These are phyloP conservation scores for Dexiosoma caninum DNA, from an alignment of 2,888 invertebrate species.

Conservation along the genomic window DNA sequence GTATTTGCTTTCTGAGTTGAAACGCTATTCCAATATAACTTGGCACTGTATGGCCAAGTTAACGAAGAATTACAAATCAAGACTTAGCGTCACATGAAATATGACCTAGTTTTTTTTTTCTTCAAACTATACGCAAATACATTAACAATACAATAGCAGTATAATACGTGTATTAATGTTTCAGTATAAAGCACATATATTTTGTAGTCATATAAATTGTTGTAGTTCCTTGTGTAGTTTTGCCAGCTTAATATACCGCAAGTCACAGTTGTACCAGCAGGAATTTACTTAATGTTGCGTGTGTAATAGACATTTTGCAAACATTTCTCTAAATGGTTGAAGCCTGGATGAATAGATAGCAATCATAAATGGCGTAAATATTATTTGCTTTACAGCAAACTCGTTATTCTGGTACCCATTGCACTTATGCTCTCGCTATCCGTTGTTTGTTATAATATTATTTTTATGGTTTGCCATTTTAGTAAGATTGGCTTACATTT, in stretches of 20 bases:
- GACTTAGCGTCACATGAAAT: neutral
- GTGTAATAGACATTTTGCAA: slow-evolving; percentile 54
- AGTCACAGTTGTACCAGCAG: neutral
- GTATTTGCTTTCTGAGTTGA: neutral
- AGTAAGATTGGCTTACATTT: slow-evolving; percentile 2
- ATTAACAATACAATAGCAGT: neutral
- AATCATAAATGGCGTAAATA: slow-evolving; percentile 46
- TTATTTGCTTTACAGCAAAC: neutral
- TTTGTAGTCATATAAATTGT: neutral
- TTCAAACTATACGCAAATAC: no score
- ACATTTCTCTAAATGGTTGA: slow-evolving; percentile 30
- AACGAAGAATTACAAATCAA: neutral
- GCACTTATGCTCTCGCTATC: neutral
- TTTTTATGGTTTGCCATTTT: neutral
- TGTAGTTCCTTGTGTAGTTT: neutral
- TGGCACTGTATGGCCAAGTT: neutral
- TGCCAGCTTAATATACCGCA: neutral
- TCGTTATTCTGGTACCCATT: neutral
- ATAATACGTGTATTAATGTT: neutral
- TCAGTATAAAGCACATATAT: neutral
- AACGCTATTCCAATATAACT: neutral
- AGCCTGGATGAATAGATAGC: slow-evolving; percentile 33
- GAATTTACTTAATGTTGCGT: slow-evolving; percentile 52
- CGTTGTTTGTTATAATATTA: neutral
- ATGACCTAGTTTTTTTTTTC: neutral